Base-by-base conservation (phyloP, 1,140 invertebrate species). In the Muscidifurax raptorellus region DNA sequence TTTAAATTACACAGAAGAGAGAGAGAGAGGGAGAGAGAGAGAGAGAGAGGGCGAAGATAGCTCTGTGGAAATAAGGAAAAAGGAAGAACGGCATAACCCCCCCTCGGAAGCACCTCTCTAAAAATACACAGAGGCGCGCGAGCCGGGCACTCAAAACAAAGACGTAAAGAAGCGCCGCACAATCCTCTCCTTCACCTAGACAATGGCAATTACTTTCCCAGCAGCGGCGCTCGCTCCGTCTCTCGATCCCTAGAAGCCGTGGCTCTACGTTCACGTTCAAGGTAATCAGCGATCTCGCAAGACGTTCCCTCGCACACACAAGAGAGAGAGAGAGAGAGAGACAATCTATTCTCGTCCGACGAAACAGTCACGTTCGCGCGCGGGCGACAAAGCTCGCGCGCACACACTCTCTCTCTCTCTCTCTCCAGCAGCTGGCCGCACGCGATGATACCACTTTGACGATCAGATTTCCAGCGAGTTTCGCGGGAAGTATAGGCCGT, bases 241-340 rank as follows among this genome's bases (percentile, higher is more conserved):
- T 44, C 66, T 36, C 47, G 28, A 84, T 84, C 76, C 32, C 47
- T 18, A 27, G 44, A 72, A 72, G 64, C 25, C 10, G 66, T 30
- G 66, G 66, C 52, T 59, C 52, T 59, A 59, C 27, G 47, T 75
- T 80, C 74, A 84, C 44, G 75, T 84, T 84, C 77, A 80, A 80
- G 52, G 69, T 84, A 80, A 84, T 84, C 77, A 75, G 32, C 25
- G 77, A 80, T 84, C 66, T 30, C 59, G 40, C 32, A 15, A 75
- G 74, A 44, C n/a, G 74, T 10, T 75, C 32, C 22, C 25, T 4
- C 52, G 1, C 52, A 18, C 52, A 59, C 52, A 59, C 15, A 15
- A 59, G 30, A 72, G 71, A 0, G n/a, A 10, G 71, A 74, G 71
- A 74, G 44, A 82, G 47, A 82, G 66, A n/a, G 44, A 75, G 22